A percentile compares a stretch with the other conserved stretches of the same genome.
These are phyloP conservation scores for Crotophaga sulcirostris DNA, from an alignment of 2,113 vertebrate species.

Conservation along the genomic window DNA sequence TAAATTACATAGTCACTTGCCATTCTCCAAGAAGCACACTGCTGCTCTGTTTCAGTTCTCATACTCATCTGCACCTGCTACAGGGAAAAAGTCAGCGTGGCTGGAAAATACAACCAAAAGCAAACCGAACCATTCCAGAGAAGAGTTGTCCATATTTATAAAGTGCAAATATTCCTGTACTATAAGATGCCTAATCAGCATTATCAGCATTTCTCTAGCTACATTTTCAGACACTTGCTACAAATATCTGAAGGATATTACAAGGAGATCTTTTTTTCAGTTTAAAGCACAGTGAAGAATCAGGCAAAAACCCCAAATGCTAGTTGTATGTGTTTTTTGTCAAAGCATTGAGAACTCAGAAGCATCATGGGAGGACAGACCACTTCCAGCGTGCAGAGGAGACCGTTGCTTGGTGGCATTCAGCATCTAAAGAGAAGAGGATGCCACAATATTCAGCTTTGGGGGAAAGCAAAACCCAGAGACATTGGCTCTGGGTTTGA, in stretches of 20 bases:
- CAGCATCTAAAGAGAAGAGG: background rate
- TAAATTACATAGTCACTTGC: background rate
- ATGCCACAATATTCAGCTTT: background rate
- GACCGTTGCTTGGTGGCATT: background rate
- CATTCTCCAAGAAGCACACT: background rate
- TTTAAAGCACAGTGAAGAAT: background rate
- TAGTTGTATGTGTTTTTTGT: background rate
- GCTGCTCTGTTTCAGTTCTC: background rate
- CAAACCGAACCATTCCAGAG: background rate
- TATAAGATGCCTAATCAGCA: background rate
- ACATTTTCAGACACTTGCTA: background rate
- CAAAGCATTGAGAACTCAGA: background rate
- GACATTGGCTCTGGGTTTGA: background rate
- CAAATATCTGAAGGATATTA: background rate
- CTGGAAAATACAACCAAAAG: background rate
- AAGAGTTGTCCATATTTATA: background rate
- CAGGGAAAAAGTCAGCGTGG: background rate
- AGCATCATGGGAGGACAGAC: background rate
- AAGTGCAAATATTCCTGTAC: background rate
- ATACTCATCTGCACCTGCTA: background rate
- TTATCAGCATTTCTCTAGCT: background rate
- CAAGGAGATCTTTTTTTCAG: background rate
- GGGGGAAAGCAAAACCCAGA: background rate
- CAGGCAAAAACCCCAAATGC: background rate
- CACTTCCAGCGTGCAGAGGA: rapidly evolving